These are phyloP conservation scores for Bombus consobrinus DNA, from an alignment of 1,140 invertebrate species.

Conservation along the genomic window DNA sequence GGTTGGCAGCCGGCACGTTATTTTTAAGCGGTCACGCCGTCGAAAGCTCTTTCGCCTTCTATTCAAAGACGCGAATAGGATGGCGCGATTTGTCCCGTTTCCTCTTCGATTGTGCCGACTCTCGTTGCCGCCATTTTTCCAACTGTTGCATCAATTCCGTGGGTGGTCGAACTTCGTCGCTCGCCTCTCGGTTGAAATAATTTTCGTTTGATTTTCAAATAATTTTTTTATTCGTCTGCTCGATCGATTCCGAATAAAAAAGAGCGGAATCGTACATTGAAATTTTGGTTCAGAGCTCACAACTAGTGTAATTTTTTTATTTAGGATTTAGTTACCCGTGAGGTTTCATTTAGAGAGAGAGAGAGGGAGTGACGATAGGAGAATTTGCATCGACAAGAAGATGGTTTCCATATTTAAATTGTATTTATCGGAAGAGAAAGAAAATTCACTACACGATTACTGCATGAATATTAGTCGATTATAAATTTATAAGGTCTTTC, in stretches of 20 bases:
- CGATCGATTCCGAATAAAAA: no score
- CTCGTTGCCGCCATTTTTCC: not conserved
- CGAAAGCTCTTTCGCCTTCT: constrained; percentile 60
- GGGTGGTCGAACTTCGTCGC: not conserved
- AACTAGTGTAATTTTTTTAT: no score
- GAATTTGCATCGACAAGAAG: no score
- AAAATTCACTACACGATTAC: no score
- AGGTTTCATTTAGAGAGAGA: no score
- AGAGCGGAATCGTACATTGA: not conserved
- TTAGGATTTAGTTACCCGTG: not conserved
- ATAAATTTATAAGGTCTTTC: no score
- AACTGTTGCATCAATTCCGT: not conserved
- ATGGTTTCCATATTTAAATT: no score
- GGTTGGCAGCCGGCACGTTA: constrained; percentile 36
- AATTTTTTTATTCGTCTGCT: not conserved
- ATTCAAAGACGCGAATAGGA: constrained; percentile 73
- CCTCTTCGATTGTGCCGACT: not conserved
- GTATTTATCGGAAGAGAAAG: no score
- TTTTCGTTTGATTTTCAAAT: not conserved
- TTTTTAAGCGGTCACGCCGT: constrained; percentile 69
- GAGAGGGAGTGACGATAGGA: not conserved
- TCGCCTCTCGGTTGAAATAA: not conserved
- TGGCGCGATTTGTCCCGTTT: not conserved
- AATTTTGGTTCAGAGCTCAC: no score
- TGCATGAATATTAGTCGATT: no score